Evolutionary conservation across 2,113 vertebrate species (phyloP).

Genomic region (Dromas ardeola): DNA sequence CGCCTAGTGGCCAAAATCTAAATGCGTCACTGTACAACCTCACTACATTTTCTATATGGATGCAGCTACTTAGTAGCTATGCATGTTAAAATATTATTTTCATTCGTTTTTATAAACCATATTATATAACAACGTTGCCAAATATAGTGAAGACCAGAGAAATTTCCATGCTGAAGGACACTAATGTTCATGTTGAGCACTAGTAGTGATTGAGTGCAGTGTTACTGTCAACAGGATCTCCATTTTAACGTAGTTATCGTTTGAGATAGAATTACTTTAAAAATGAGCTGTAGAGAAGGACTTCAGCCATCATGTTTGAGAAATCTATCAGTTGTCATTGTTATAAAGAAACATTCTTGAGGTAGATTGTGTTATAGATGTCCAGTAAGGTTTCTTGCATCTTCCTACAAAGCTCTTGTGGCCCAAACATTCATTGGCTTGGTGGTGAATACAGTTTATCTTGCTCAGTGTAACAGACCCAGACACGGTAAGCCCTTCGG

Average conservation of each 20-base stretch:
- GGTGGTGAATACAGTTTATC: background rate
- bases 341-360: background rate
- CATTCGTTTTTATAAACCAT: background rate
- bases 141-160: background rate
- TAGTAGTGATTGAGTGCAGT: background rate
- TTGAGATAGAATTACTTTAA: background rate
- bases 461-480: background rate
- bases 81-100: background rate
- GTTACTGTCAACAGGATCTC: background rate
- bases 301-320: background rate
- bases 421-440: background rate
- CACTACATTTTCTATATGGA: rapidly evolving
- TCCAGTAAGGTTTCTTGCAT: background rate
- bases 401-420: background rate
- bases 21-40: background rate
- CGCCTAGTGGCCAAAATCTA: constrained; percentile 18
- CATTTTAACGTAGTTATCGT: rapidly evolving
- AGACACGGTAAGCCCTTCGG: background rate
- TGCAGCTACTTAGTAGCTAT: background rate
- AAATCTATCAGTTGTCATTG: background rate
- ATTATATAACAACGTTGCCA: background rate
- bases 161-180: background rate
- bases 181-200: background rate
- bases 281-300: background rate
- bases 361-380: background rate